phyloP scores from a whole-genome alignment of 2,888 invertebrate species.

The Cantharis rustica region DNA sequence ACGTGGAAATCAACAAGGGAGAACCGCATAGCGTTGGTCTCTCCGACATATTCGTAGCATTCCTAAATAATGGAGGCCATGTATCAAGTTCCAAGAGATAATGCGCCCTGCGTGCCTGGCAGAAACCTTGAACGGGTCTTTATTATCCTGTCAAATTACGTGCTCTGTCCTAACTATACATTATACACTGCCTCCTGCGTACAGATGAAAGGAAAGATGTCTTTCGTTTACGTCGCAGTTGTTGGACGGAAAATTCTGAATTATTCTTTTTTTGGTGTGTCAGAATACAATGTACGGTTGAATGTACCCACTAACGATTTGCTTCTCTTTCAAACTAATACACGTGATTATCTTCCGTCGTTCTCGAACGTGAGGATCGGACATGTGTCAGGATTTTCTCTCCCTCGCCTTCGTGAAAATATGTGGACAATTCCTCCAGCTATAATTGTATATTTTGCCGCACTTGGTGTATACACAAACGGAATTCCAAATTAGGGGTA shows the following conservation, averaged over 20 bases:
- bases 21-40: conserved; percentile 27
- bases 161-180: conserved; percentile 42
- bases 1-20: conserved; percentile 6
- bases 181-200: conserved; percentile 33
- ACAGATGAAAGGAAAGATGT: conserved; percentile 37
- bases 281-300: conserved; percentile 31
- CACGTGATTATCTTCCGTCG: conserved; percentile 6
- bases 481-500: conserved; percentile 30
- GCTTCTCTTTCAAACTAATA: conserved; percentile 7
- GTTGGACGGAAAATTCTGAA: conserved; percentile 38
- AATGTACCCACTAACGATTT: conserved; percentile 29
- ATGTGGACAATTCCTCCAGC: conserved; percentile 12
- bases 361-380: conserved; percentile 2
- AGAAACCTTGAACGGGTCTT: conserved; percentile 50
- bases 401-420: conserved; percentile 13
- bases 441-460: conserved; percentile 30
- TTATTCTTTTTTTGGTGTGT: conserved; percentile 37
- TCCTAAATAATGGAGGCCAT: conserved; percentile 50
- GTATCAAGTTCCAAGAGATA: conserved; percentile 47
- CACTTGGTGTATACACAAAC: conserved; percentile 31
- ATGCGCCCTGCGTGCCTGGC: conserved; percentile 49
- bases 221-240: conserved; percentile 38
- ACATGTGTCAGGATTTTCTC: conserved; percentile 1
- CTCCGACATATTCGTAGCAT: conserved; percentile 41
- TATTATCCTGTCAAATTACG: conserved; percentile 54